Conservation (phyloP, 2,888 invertebrate species). For the Heliconius charithonia region DNA sequence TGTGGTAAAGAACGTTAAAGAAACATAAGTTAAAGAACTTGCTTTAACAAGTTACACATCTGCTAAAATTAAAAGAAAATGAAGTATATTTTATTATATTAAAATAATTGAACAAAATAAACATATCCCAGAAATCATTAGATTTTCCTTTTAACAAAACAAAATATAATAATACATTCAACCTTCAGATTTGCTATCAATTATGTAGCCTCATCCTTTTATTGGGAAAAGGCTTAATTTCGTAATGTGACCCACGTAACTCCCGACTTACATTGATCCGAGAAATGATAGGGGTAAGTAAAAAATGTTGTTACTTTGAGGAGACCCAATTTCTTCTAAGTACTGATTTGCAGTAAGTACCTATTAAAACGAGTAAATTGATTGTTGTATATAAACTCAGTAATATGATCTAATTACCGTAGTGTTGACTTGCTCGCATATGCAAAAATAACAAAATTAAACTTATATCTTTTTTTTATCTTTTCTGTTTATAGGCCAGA, state of each 20-base stretch:
- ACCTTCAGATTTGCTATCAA: slow-evolving; percentile 25
- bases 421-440: too few relatives aligned
- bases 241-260: slow-evolving; percentile 20
- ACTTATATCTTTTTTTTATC: too few relatives aligned
- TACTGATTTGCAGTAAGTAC: neutral
- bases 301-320: slow-evolving; percentile 16
- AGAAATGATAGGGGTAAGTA: slow-evolving; percentile 14
- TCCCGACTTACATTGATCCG: slow-evolving; percentile 11
- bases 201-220: slow-evolving; percentile 15
- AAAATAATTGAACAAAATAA: neutral
- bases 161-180: slow-evolving; percentile 17
- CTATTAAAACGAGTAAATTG: slow-evolving; percentile 8
- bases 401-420: too few relatives aligned
- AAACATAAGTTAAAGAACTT: neutral
- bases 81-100: neutral
- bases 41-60: neutral
- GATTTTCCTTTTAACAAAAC: neutral
- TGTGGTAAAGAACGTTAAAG: neutral
- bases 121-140: slow-evolving; percentile 7
- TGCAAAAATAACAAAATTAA: too few relatives aligned
- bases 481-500: too few relatives aligned
- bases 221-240: slow-evolving; percentile 15
- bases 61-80: neutral
- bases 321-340: neutral
- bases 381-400: neutral